phyloP scores from a whole-genome alignment of 2,888 invertebrate species.

The Brenthis daphne region DNA sequence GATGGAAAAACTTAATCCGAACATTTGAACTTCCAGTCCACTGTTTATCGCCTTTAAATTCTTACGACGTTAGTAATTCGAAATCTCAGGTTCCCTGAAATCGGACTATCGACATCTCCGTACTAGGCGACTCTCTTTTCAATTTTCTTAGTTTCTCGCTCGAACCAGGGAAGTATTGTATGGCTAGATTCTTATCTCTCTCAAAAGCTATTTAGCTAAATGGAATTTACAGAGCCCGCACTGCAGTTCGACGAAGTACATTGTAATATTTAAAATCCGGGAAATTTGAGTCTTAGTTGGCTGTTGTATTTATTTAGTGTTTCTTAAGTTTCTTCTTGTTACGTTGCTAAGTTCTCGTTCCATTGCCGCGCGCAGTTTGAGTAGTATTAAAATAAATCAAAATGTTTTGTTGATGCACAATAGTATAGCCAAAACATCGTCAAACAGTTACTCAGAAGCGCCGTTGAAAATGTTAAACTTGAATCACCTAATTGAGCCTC shows the following conservation, averaged over 20 bases:
- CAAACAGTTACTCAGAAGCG: constrained; percentile 65
- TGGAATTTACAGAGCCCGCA: constrained; percentile 82
- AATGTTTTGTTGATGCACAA: neutral
- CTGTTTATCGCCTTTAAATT: constrained; percentile 72
- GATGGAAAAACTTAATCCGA: constrained; percentile 68
- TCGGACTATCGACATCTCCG: constrained; percentile 74
- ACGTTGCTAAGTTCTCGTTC: constrained; percentile 6
- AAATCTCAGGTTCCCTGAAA: constrained; percentile 75
- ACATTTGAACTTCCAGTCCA: constrained; percentile 49
- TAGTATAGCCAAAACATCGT: constrained; percentile 43
- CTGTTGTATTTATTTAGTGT: constrained; percentile 72
- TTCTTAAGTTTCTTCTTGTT: constrained; percentile 48
- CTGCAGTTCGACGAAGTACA: constrained; percentile 81
- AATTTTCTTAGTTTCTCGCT: constrained; percentile 80
- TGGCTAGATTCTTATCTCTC: constrained; percentile 81
- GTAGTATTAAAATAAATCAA: constrained; percentile 9
- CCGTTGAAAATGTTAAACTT: constrained; percentile 69
- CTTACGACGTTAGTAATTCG: constrained; percentile 73
- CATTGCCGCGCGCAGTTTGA: neutral
- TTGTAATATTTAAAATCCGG: constrained; percentile 80
- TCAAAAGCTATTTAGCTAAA: constrained; percentile 82
- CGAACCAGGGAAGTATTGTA: constrained; percentile 77
- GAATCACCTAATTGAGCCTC: constrained; percentile 73
- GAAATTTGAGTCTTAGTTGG: constrained; percentile 75
- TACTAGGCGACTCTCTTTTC: constrained; percentile 80